phyloP scores from a whole-genome alignment of 2,888 invertebrate species.

The Spisula solida region DNA sequence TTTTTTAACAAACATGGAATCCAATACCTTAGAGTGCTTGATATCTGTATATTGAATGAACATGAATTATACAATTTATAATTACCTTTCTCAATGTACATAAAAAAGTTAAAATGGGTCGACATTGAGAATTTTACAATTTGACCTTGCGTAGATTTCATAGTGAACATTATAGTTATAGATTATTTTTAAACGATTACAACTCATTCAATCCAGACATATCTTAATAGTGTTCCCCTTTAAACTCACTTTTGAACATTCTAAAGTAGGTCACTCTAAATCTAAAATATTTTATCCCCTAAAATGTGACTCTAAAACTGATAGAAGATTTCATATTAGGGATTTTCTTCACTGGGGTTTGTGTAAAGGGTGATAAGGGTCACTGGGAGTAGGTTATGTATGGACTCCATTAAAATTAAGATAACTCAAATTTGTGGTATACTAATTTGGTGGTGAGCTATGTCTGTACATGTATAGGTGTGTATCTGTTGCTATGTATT shows the following conservation, averaged over 20 bases:
- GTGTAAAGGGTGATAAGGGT: too few relatives aligned
- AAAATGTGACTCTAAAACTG: too few relatives aligned
- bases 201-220: too few relatives aligned
- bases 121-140: slow-evolving; percentile 7
- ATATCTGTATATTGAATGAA: slow-evolving; percentile 11
- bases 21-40: background rate
- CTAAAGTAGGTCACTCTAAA: too few relatives aligned
- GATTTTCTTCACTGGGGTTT: too few relatives aligned
- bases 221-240: too few relatives aligned
- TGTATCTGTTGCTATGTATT: slow-evolving; percentile 17
- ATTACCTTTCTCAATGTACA: background rate
- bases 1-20: slow-evolving; percentile 2
- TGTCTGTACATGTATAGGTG: background rate
- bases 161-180: too few relatives aligned
- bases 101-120: background rate
- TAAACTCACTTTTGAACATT: too few relatives aligned
- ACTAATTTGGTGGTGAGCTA: background rate
- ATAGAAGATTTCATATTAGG: too few relatives aligned
- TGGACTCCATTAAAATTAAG: background rate
- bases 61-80: background rate
- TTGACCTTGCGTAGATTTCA: background rate
- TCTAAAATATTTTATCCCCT: too few relatives aligned
- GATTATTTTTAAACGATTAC: too few relatives aligned
- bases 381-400: background rate
- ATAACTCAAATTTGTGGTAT: background rate